Evolutionary conservation across 2,113 vertebrate species (phyloP).

Genomic region (Epinephelus moara): DNA sequence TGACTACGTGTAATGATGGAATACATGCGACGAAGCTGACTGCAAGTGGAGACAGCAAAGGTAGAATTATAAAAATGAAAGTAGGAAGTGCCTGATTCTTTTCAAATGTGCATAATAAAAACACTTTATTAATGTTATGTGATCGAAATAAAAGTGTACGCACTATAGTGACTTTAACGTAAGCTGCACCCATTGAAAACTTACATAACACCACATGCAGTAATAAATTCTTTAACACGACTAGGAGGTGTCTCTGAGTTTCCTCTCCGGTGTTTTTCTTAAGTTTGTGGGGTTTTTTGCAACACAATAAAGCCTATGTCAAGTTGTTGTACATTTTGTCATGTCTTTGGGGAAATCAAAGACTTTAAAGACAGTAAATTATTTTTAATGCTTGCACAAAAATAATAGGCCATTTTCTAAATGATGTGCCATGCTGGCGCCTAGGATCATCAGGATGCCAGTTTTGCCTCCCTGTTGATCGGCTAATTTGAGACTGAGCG

Average conservation of each 20-base stretch:
- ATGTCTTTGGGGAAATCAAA: conserved; percentile 79
- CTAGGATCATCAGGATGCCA: conserved; percentile 82
- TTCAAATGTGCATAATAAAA: not conserved
- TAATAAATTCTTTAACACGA: conserved; percentile 5
- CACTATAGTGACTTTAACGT: not conserved
- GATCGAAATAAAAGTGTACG: not conserved
- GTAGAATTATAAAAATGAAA: not conserved
- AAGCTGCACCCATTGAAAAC: not conserved
- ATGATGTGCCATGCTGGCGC: conserved; percentile 83
- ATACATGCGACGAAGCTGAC: conserved; percentile 1
- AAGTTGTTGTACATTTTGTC: conserved; percentile 71
- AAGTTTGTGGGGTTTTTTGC: not conserved
- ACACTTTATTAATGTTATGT: not conserved
- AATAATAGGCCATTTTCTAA: conserved; percentile 88
- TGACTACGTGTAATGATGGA: not conserved
- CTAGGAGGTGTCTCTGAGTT: conserved; percentile 31
- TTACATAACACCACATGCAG: not conserved
- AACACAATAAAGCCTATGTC: conserved; percentile 50
- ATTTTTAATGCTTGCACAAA: conserved; percentile 86
- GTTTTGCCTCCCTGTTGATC: conserved; percentile 86
- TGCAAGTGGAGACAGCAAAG: not conserved
- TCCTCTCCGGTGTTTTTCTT: conserved; percentile 1
- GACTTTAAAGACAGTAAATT: conserved; percentile 84
- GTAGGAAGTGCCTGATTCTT: not conserved
- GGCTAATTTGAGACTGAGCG: conserved; percentile 84